phyloP scores from a whole-genome alignment of 2,113 vertebrate species.

The Isurus oxyrinchus region DNA sequence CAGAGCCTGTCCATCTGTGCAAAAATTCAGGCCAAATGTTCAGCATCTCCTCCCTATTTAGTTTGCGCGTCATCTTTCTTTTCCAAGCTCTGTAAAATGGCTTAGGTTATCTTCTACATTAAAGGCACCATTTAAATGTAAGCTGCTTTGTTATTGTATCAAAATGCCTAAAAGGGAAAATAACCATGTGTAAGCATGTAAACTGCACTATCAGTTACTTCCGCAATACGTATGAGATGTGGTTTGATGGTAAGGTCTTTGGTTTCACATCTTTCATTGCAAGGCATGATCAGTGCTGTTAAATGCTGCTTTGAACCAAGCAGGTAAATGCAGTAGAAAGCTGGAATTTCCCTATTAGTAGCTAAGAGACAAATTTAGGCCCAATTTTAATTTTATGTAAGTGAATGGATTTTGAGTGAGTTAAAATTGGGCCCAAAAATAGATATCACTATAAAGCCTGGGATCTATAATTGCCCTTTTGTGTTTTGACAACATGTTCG shows the following conservation, averaged over 20 bases:
- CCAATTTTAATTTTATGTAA: background rate
- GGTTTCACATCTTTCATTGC: background rate
- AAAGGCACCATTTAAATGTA: too few species aligned
- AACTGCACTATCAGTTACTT: background rate
- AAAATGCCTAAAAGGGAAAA: background rate
- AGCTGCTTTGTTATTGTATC: too few species aligned
- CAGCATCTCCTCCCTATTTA: background rate
- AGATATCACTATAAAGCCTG: background rate
- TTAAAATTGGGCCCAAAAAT: background rate
- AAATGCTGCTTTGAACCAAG: background rate
- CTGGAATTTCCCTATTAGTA: background rate
- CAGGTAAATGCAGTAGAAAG: background rate
- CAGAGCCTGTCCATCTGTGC: too few species aligned
- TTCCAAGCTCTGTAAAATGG: background rate
- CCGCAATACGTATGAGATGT: background rate
- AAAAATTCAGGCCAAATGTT: background rate
- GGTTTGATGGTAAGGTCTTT: background rate
- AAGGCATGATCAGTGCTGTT: background rate
- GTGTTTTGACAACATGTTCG: background rate
- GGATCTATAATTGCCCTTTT: slow-evolving; percentile 14
- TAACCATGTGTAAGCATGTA: background rate
- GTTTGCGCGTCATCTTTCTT: background rate
- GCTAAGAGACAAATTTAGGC: background rate
- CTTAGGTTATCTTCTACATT: background rate
- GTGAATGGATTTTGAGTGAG: background rate